phyloP scores from a whole-genome alignment of 2,797 vertebrate species.

The Malurus splendens region DNA sequence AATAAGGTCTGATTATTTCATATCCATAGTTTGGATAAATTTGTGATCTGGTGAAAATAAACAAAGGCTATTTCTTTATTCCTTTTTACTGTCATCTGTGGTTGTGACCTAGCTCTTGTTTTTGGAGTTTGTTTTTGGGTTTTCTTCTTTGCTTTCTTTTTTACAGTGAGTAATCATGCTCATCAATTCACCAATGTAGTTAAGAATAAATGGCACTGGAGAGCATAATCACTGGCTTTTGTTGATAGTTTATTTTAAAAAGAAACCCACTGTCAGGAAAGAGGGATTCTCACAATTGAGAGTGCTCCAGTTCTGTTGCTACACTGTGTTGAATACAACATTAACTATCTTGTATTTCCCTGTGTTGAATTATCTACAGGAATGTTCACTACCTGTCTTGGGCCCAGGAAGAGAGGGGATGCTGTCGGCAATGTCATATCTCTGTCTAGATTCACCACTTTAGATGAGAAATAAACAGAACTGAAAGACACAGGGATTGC shows the following conservation, averaged over 20 bases:
- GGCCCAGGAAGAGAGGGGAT: not conserved
- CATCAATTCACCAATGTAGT: not conserved
- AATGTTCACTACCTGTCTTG: not conserved
- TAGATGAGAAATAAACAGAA: not conserved
- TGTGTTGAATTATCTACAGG: not conserved
- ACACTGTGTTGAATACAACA: not conserved
- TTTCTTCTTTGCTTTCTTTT: not conserved
- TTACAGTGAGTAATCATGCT: not conserved
- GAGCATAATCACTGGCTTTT: not conserved
- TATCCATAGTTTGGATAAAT: not conserved
- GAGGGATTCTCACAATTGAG: too few species aligned
- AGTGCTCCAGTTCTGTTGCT: not conserved
- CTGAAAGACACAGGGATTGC: not conserved
- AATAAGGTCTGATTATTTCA: not conserved
- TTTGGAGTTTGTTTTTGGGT: not conserved
- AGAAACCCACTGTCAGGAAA: not conserved
- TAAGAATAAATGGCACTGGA: not conserved
- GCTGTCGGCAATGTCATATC: not conserved
- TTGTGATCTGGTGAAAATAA: not conserved
- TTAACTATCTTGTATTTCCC: not conserved
- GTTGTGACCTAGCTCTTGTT: not conserved
- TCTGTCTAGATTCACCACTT: not conserved
- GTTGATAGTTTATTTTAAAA: not conserved
- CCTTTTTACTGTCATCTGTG: not conserved
- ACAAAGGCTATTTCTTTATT: not conserved